Conservation (phyloP, 2,113 vertebrate genomes). For the Passer montanus region DNA sequence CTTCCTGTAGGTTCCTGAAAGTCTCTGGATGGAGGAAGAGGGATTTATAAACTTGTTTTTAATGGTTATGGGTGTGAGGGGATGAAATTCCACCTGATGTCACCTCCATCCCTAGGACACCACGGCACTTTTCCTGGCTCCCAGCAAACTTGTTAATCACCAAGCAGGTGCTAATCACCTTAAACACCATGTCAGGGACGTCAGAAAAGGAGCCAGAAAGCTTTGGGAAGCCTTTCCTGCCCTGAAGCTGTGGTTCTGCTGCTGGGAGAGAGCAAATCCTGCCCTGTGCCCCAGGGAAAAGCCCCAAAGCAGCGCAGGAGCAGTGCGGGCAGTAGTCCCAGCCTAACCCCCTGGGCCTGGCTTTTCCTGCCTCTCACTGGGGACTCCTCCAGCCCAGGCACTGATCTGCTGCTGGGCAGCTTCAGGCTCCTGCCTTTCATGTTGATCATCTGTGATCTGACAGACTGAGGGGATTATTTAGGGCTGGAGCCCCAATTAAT, state of each 20-base stretch:
- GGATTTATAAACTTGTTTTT: background rate
- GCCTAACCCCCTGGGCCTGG: background rate
- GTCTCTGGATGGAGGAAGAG: background rate
- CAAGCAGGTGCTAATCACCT: background rate
- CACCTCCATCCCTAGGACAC: background rate
- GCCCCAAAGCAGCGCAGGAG: accelerated
- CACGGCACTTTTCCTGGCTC: background rate
- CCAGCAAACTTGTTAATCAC: background rate
- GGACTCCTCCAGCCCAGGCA: background rate
- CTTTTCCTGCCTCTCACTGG: background rate
- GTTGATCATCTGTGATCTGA: background rate
- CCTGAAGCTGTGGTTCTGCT: background rate
- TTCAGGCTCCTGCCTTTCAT: background rate
- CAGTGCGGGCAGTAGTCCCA: background rate
- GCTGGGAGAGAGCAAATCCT: background rate
- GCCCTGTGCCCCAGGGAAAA: background rate
- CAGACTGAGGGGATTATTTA: background rate
- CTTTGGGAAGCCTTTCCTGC: background rate
- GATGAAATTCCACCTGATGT: background rate
- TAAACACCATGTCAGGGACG: background rate
- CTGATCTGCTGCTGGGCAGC: background rate
- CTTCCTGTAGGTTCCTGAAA: background rate
- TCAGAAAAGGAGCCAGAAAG: background rate
- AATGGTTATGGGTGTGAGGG: background rate
- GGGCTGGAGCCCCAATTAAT: background rate